Evolutionary conservation across 2,888 invertebrate species (phyloP), one percentile per base, ranked within the genome.

Genomic region (Norana najaformis): DNA sequence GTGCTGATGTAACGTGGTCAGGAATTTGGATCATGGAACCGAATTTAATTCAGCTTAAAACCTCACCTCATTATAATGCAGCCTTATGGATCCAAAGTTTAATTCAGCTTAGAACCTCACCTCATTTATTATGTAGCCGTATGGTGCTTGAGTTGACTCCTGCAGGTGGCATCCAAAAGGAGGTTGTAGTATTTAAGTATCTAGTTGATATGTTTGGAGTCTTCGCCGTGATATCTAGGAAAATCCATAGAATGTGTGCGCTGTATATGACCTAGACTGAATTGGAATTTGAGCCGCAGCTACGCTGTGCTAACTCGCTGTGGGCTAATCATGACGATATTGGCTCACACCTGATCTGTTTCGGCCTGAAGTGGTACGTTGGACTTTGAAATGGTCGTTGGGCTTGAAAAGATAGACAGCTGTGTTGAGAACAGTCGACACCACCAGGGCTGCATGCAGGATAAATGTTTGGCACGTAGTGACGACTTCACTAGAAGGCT

Each of bases 341-440:
- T 69, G 69, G 69, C 69, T 69, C 69, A 69, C 69, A 69, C 69
- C 69, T 69, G 69, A n/a, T 69, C n/a, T 69, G 30, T 69, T 69
- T 69, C 1, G n/a, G 69, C 69, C 69, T 69, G 69, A 69, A 69
- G 30, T 69, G n/a, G n/a, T 69, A 69, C 69, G n/a, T 69, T 69
- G 69, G 69, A 69, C 30, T 69, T 69, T 69, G 69, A 69, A 69
- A 69, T 69, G 69, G 69, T 69, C 69, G 30, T 30, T n/a, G 69
- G 69, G 30, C 69, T 69, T 69, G 69, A 53, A n/a, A n/a, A 69
- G 69, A 69, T 69, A 69, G n/a, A 3, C 23, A n/a, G 47, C 47
- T 8, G 47, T 47, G 47, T 47, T 47, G 69, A 69, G n/a, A 13
- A 11, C 69, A n/a, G 69, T 69, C n/a, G 69, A 69, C 69, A 16